A percentile compares a stretch with the other conserved stretches of the same genome.
phyloP scores from a whole-genome alignment of 1,140 invertebrate species.

The Drosophila ercepeae region DNA sequence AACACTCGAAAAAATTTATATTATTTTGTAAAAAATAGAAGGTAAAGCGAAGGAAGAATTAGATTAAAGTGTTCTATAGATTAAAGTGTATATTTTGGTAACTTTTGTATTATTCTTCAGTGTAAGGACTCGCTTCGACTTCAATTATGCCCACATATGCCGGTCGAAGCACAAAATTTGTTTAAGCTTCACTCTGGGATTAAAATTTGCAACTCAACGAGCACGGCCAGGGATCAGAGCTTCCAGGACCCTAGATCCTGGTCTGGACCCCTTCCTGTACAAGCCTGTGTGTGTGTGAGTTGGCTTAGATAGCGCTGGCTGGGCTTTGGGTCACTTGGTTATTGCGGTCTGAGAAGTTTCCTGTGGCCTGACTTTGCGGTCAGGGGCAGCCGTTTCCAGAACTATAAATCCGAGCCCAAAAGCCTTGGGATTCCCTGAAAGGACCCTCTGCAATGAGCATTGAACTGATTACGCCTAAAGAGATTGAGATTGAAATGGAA shows the following conservation, averaged over 20 bases:
- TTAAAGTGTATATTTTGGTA: background rate
- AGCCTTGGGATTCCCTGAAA: constrained; percentile 24
- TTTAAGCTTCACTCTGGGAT: constrained; percentile 73
- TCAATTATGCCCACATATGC: constrained; percentile 77
- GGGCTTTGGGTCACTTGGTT: constrained; percentile 45
- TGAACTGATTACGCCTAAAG: constrained; percentile 55
- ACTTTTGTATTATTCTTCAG: background rate
- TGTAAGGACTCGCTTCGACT: constrained; percentile 39
- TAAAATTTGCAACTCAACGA: constrained; percentile 66
- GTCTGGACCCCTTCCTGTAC: constrained; percentile 4
- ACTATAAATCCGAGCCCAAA: constrained; percentile 3
- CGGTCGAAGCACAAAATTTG: constrained; percentile 70
- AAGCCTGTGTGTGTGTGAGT: constrained; percentile 10
- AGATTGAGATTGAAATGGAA: constrained; percentile 27
- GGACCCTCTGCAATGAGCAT: constrained; percentile 31
- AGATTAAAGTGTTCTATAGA: background rate
- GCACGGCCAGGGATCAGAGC: constrained; percentile 22
- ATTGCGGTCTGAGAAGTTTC: constrained; percentile 58
- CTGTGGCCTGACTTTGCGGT: constrained; percentile 39
- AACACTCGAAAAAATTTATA: background rate
- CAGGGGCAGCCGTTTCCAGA: background rate
- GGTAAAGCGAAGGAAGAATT: too few relatives aligned
- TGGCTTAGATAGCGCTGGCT: constrained; percentile 34
- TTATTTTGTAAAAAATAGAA: background rate
- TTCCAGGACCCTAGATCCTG: background rate